These are phyloP conservation scores for Drosophila nigromelanica DNA, from an alignment of 1,140 invertebrate species.

Conservation along the genomic window DNA sequence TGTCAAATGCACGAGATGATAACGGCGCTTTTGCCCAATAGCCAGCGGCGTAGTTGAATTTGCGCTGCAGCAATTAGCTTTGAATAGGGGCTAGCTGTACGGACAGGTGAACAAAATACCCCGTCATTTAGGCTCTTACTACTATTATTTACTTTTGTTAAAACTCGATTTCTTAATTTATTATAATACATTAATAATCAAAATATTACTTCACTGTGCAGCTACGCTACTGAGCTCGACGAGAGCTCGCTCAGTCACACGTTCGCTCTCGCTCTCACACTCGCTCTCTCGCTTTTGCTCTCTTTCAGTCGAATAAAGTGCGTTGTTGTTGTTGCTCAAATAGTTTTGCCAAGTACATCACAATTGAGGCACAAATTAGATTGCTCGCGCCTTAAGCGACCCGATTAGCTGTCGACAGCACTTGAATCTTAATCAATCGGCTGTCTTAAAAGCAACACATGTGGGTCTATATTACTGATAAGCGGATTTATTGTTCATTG, in stretches of 20 bases:
- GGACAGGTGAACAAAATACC: no score
- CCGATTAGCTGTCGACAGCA: slow-evolving; percentile 46
- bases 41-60: slow-evolving; percentile 10
- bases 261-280: background rate
- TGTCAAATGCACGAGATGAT: slow-evolving; percentile 37
- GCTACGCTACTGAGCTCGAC: slow-evolving; percentile 18
- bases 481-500: slow-evolving; percentile 32
- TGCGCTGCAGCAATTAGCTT: background rate
- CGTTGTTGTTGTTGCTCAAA: slow-evolving; percentile 25
- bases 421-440: slow-evolving; percentile 46
- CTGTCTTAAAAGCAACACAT: slow-evolving; percentile 8
- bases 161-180: no score
- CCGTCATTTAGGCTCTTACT: no score
- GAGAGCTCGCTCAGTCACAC: background rate
- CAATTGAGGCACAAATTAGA: slow-evolving; percentile 43
- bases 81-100: no score
- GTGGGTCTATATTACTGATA: slow-evolving; percentile 27
- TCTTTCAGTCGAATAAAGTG: slow-evolving; percentile 18
- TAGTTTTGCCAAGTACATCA: slow-evolving; percentile 43
- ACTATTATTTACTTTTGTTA: no score
- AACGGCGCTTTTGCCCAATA: slow-evolving; percentile 43
- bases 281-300: background rate
- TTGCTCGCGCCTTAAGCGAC: slow-evolving; percentile 41
- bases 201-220: no score
- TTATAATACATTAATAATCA: no score